Conservation (phyloP, 2,888 invertebrate species). For the Drosophila pseudotakahashii region DNA sequence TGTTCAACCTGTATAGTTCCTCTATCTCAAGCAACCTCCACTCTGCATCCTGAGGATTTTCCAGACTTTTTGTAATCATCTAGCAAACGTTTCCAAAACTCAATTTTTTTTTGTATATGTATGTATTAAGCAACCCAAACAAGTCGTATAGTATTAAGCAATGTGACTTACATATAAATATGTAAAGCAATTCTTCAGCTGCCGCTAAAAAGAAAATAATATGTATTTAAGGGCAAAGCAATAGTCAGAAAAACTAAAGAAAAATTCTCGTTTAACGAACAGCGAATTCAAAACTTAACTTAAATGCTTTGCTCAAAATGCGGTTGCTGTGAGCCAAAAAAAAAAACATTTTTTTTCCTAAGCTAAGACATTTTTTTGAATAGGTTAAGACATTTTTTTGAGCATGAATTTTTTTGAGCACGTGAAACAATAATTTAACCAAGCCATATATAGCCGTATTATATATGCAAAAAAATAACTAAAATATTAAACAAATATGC, state of each 20-base stretch:
- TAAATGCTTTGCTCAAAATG: constrained; percentile 23
- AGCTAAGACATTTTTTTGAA: constrained; percentile 49
- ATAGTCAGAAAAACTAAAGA: constrained; percentile 11
- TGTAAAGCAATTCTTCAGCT: constrained; percentile 27
- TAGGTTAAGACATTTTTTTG: constrained; percentile 61
- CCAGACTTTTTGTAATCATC: constrained; percentile 35
- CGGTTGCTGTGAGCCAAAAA: constrained; percentile 51
- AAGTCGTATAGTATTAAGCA: constrained; percentile 4
- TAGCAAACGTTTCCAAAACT: constrained; percentile 24
- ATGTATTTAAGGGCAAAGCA: constrained; percentile 35
- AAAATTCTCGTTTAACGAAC: constrained; percentile 49
- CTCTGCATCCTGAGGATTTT: constrained; percentile 45
- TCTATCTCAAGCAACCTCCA: constrained; percentile 10
- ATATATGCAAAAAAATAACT: constrained; percentile 11
- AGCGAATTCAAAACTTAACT: constrained; percentile 25
- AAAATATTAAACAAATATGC: constrained; percentile 9
- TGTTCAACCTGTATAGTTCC: background rate
- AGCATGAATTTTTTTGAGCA: constrained; percentile 66
- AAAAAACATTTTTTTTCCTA: constrained; percentile 36
- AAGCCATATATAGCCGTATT: constrained; percentile 17
- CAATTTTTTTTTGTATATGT: background rate
- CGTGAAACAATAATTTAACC: constrained; percentile 25
- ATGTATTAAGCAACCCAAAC: constrained; percentile 1
- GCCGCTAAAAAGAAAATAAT: constrained; percentile 5
- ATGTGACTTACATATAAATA: background rate